Evolutionary conservation across 1,140 invertebrate genomes (phyloP).

Genomic region (Drosophila serrata): DNA sequence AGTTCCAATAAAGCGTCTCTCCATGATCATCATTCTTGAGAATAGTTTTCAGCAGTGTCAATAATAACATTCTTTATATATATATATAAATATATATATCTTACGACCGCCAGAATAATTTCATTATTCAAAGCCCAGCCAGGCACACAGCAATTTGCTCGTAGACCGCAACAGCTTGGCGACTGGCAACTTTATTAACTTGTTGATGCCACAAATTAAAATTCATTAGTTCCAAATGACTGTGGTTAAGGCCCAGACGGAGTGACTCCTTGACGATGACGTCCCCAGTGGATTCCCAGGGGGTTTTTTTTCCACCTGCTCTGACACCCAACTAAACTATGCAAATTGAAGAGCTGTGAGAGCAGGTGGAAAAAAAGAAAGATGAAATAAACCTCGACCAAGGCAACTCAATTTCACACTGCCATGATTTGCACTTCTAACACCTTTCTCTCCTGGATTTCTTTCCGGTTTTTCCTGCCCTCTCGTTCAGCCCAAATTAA

Average conservation of each 20-base stretch:
- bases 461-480: slow-evolving; percentile 15
- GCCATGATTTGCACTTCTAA: slow-evolving; percentile 63
- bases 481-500: slow-evolving; percentile 79
- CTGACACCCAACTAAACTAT: slow-evolving; percentile 33
- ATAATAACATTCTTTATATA: slow-evolving; percentile 50
- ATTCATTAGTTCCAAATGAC: slow-evolving; percentile 72
- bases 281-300: background rate
- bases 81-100: background rate
- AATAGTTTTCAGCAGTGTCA: slow-evolving; percentile 30
- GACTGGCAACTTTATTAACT: slow-evolving; percentile 60
- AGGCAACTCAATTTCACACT: slow-evolving; percentile 76
- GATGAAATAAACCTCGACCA: background rate
- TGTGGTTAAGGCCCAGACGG: slow-evolving; percentile 59
- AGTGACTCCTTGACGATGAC: slow-evolving; percentile 16
- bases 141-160: slow-evolving; percentile 4
- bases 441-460: slow-evolving; percentile 33
- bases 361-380: background rate
- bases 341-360: slow-evolving; percentile 51
- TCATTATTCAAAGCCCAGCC: background rate
- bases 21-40: slow-evolving; percentile 10
- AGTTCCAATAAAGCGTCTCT: slow-evolving; percentile 32
- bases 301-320: slow-evolving; percentile 27
- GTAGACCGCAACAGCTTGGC: slow-evolving; percentile 24
- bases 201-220: slow-evolving; percentile 80
- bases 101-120: slow-evolving; percentile 8